phyloP scores from a whole-genome alignment of 2,888 invertebrate species.

The Napeogenes sylphis region DNA sequence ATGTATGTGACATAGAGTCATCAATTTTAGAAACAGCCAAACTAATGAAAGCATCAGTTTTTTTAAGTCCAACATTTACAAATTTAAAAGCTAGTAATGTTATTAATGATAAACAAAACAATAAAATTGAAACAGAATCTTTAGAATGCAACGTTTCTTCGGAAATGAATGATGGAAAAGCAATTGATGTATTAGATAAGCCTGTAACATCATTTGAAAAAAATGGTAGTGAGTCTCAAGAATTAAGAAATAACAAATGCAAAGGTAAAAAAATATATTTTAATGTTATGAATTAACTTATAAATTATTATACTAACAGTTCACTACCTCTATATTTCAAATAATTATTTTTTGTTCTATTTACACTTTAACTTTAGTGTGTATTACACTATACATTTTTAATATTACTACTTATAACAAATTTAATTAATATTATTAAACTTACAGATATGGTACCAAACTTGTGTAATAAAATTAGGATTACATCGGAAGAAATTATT shows the following conservation, averaged over 20 bases:
- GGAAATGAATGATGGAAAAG: background rate
- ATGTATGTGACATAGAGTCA: constrained; percentile 34
- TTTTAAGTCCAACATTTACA: constrained; percentile 63
- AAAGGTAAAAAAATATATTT: background rate
- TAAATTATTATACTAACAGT: too few relatives aligned
- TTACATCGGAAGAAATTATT: constrained; percentile 20
- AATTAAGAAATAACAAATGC: background rate
- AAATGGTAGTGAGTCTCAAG: background rate
- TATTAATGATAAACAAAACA: constrained; percentile 23
- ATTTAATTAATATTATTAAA: background rate
- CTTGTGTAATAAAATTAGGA: constrained; percentile 17
- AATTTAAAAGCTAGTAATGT: constrained; percentile 38
- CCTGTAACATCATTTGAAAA: background rate
- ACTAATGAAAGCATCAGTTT: constrained; percentile 63
- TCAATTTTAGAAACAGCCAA: constrained; percentile 64
- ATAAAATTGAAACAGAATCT: constrained; percentile 15
- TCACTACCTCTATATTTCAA: too few relatives aligned
- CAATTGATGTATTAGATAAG: background rate
- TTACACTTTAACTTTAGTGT: too few relatives aligned
- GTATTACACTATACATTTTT: too few relatives aligned
- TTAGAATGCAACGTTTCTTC: constrained; percentile 1
- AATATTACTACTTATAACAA: background rate
- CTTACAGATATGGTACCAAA: background rate
- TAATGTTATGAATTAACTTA: too few relatives aligned
- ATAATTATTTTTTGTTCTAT: too few relatives aligned